A percentile compares a stretch with the other conserved stretches of the same genome.
phyloP scores from a whole-genome alignment of 2,113 vertebrate species.

The Ibidorhyncha struthersii region DNA sequence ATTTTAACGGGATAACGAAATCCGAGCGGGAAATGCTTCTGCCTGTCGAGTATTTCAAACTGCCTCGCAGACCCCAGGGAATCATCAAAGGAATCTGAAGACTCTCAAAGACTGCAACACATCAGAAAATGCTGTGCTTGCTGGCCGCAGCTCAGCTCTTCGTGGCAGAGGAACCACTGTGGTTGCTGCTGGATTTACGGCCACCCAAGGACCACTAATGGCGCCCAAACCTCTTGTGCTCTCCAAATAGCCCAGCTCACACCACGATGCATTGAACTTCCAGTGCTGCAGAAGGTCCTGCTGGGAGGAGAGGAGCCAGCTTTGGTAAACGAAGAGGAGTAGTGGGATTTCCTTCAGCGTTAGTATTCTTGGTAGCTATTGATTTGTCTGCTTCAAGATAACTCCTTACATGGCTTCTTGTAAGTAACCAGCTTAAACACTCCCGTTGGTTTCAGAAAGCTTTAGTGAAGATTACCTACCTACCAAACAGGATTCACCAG shows the following conservation, averaged over 20 bases:
- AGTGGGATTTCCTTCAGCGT: neutral
- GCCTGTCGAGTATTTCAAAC: neutral
- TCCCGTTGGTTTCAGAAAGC: neutral
- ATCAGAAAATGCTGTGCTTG: neutral
- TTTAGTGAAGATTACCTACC: neutral
- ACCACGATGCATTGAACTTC: rapidly evolving
- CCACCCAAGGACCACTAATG: neutral
- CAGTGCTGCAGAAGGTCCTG: neutral
- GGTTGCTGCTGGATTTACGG: neutral
- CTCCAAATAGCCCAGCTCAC: neutral
- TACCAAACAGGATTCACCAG: neutral
- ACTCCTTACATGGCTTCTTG: neutral
- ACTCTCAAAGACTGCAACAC: neutral
- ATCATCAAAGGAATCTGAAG: neutral
- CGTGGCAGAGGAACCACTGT: neutral
- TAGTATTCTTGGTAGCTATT: neutral
- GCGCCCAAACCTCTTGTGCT: neutral
- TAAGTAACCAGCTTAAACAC: neutral
- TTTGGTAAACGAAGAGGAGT: neutral
- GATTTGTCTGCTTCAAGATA: neutral
- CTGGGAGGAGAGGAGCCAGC: neutral
- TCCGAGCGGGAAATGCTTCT: rapidly evolving
- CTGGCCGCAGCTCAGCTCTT: neutral
- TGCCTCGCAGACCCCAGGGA: neutral
- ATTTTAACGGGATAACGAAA: neutral